Base-by-base conservation (phyloP, 2,888 invertebrate species). In the Drosophila buzzatii region DNA sequence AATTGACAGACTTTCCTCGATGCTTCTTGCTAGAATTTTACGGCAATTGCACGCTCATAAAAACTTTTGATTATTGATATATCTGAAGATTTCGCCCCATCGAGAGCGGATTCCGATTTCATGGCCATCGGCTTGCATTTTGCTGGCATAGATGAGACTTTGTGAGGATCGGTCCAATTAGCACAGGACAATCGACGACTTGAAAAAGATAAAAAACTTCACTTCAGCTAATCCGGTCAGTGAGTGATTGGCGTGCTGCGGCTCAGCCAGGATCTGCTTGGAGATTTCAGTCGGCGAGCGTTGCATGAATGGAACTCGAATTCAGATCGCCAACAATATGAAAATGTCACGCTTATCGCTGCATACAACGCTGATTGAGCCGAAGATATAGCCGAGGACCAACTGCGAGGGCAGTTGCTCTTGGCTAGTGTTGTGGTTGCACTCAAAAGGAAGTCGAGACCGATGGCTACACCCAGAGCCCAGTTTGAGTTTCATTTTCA, bases 281-380 rank as follows among this genome's bases (percentile, higher is more conserved):
- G 47, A 76, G 81, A 90, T 85, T 79, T 76, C 71, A 82, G 89
- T 90, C 88, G 72, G 9, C 53, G 55, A 47, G 31, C 59, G 69
- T 45, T 41, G 56, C 56, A 70, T 80, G 81, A 81, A 88, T 78
- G 68, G 45, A 47, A 81, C 49, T 70, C 47, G 60, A 59, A 72
- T 76, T 60, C 53, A 67, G 79, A 92, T 92, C 91, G 81, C 84
- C 82, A 84, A 84, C 83, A 85, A 86, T 90, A 85, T 85, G 86
- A 90, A 91, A 91, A 92, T 92, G 91, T 92, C 92, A 92, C 91
- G 92, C 92, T 91, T 92, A 90, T 92, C 91, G 80, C 56, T 62
- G 71, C 31, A 49, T 49, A 73, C 56, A 27, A 39, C 42, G 33
- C 44, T n/a, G 39, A 39, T 23, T n/a, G n/a, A 20, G 20, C 27